Conservation (phyloP, 2,113 vertebrate species). For the Amphiprion ocellaris region DNA sequence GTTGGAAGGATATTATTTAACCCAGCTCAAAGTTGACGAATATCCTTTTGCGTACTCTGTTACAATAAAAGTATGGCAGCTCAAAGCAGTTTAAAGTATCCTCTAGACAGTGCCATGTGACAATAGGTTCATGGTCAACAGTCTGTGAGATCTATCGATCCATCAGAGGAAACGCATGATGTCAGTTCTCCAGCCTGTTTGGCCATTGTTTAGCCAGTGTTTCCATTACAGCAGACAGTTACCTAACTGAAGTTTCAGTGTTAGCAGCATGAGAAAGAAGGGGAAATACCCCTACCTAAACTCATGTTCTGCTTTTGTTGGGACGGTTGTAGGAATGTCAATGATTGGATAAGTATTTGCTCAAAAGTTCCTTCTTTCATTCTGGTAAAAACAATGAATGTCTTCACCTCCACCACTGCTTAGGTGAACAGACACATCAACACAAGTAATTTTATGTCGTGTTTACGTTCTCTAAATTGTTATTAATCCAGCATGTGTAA, state of each 20-base stretch:
- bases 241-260: conserved; percentile 34
- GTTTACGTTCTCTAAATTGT: too few relatives aligned
- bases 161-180: conserved; percentile 73
- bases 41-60: too few relatives aligned
- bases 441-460: too few relatives aligned
- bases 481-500: too few relatives aligned
- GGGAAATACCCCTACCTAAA: conserved; percentile 61
- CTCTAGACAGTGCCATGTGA: neutral
- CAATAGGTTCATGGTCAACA: conserved; percentile 33
- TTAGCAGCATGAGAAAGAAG: conserved; percentile 58
- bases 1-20: too few relatives aligned
- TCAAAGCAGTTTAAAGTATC: too few relatives aligned
- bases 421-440: neutral
- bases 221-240: conserved; percentile 59
- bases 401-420: conserved; percentile 25
- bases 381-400: conserved; percentile 42
- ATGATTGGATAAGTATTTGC: conserved; percentile 77
- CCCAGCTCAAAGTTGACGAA: too few relatives aligned
- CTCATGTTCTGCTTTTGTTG: conserved; percentile 85
- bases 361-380: conserved; percentile 64
- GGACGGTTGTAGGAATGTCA: conserved; percentile 73
- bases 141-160: conserved; percentile 31
- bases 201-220: conserved; percentile 69
- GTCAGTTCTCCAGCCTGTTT: conserved; percentile 64
- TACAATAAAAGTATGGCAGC: too few relatives aligned